A percentile compares a stretch with the other conserved stretches of the same genome.
Evolutionary conservation across 2,113 vertebrate genomes (phyloP).

Genomic region (Megaceryle maxima): DNA sequence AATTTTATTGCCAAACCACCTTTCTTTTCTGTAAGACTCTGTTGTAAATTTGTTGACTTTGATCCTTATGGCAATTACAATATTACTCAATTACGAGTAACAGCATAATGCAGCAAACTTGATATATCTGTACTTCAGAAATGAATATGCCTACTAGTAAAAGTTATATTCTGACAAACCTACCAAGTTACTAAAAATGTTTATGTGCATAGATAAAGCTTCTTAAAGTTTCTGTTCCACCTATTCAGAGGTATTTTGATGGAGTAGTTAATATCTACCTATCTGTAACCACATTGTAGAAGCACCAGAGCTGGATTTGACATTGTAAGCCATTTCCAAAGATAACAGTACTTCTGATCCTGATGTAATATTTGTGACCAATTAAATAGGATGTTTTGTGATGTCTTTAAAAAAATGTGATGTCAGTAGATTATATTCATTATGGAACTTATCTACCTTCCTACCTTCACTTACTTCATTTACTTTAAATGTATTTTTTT

Average conservation of each 20-base stretch:
- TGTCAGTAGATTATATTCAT: not conserved
- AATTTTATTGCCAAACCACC: not conserved
- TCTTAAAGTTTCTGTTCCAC: not conserved
- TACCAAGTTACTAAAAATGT: not conserved
- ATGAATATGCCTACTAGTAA: not conserved
- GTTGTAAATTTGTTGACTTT: not conserved
- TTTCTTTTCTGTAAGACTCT: not conserved
- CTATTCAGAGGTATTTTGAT: not conserved
- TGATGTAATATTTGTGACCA: not conserved
- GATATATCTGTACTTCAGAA: not conserved
- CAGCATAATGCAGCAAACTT: not conserved
- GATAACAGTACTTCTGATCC: not conserved
- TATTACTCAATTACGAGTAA: not conserved
- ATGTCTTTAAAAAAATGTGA: not conserved
- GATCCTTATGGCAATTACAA: not conserved
- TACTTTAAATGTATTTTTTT: not conserved
- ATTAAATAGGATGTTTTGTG: not conserved
- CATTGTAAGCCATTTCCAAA: not conserved
- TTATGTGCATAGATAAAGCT: not conserved
- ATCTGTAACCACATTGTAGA: not conserved
- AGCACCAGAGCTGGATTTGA: not conserved
- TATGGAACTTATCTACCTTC: not conserved
- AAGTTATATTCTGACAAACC: not conserved
- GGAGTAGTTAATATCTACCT: not conserved
- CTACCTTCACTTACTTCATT: not conserved